Base-by-base conservation (phyloP, 2,888 invertebrate species). In the Epicampocera succincta region DNA sequence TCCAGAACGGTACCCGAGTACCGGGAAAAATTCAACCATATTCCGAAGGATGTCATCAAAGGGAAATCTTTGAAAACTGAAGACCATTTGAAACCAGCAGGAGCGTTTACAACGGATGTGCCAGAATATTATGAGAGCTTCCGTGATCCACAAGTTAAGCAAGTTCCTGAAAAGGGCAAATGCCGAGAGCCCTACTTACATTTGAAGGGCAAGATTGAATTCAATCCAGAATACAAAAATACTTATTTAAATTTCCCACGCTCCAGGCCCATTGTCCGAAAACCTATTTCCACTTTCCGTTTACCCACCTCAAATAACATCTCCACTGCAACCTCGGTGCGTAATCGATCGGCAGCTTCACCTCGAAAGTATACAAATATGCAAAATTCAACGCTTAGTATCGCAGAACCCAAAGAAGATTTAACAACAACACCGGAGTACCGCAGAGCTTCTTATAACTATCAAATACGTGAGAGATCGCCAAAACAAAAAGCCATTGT, bases 101-200 rank as follows among this genome's bases (percentile, higher is more conserved):
- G 90, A 4, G 87, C 90, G 42, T 91, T 90, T 81, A 87, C 86
- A 42, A 90, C 89, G 82, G 86, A 89, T 82, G 84, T 89, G 66
- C 90, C 91, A 76, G 91, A 91, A 78, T 91, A 91, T 77, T 86
- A 86, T 79, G 91, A 91, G 85, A 90, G 90, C 85, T 91, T 89
- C 86, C 90, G 89, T 56, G 89, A 91, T 86, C 90, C 91, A 1
- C 87, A 91, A 17, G 85, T 90, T 12, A 90, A 87, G 65, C 87
- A 88, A 52, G 86, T 89, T 84, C 91, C 91, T n/a, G 91, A 91
- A 83, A 87, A 89, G 9, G 90, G 89, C 9, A 91, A 90, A 84
- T 88, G 89, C 21, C 87, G 89, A 0, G 89, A 90, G 50, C 89
- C 91, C 2, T 89, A 87, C 25, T 84, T 91, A n/a, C 87, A 88